Percentiles rank a stretch among this genome's conserved stretches.
Evolutionary conservation across 2,113 vertebrate genomes (phyloP).

Genomic region (Eupsittula cactorum): DNA sequence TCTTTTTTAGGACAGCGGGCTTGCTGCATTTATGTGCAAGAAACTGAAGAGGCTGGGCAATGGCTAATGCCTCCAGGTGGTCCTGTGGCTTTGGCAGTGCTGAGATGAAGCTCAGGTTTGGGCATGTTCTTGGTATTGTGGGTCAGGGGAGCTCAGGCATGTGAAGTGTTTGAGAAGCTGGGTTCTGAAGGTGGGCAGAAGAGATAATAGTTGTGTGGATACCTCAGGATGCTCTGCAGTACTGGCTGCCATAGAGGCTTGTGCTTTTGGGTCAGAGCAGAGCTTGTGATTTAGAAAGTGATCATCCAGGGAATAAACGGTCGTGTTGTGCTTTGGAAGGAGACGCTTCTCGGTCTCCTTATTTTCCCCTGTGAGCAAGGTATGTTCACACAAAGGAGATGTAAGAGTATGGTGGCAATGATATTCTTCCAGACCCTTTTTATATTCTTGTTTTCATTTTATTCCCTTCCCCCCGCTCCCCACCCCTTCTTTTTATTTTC

Average conservation of each 20-base stretch:
- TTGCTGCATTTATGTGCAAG: neutral
- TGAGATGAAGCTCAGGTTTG: neutral
- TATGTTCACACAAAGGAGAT: neutral
- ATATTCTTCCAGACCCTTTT: neutral
- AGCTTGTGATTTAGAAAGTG: neutral
- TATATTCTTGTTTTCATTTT: neutral
- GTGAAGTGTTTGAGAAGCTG: neutral
- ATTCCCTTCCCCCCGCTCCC: too few species aligned
- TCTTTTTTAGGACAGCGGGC: neutral
- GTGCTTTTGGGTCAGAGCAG: neutral
- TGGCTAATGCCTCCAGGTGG: neutral
- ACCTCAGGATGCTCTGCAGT: neutral
- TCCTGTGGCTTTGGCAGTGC: neutral
- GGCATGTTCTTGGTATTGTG: neutral
- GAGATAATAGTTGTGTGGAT: neutral
- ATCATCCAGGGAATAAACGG: neutral
- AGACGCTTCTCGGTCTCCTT: neutral
- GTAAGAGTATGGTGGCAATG: fast-evolving
- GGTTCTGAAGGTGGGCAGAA: neutral
- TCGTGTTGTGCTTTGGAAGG: neutral
- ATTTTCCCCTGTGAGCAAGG: neutral
- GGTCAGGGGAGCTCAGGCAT: neutral
- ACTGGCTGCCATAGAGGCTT: neutral
- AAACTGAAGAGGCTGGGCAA: neutral
- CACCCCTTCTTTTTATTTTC: neutral